phyloP scores from a whole-genome alignment of 2,888 invertebrate genomes.

The Nomada ruficornis region DNA sequence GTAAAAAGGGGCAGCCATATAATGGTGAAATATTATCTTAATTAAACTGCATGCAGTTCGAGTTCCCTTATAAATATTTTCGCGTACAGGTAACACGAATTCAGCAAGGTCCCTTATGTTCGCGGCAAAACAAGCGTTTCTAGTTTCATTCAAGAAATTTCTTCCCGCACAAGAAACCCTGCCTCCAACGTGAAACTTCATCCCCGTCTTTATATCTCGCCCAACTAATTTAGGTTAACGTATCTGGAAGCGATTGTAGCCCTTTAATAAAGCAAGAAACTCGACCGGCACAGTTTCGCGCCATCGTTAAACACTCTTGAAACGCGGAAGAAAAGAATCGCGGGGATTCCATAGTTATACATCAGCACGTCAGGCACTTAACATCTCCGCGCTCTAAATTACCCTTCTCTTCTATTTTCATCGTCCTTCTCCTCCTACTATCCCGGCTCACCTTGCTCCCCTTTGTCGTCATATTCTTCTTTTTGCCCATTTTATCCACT shows the following conservation, averaged over 20 bases:
- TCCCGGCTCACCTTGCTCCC: not conserved
- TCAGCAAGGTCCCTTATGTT: too few species aligned
- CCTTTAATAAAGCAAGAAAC: constrained; percentile 22
- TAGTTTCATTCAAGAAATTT: too few species aligned
- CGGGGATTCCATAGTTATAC: constrained; percentile 39
- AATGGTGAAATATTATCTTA: not conserved
- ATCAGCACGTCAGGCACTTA: constrained; percentile 44
- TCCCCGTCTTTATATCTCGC: not conserved
- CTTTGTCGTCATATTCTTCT: not conserved
- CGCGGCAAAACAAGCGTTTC: too few species aligned
- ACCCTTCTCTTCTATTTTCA: not conserved
- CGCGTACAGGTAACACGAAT: too few species aligned
- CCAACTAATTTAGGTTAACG: not conserved
- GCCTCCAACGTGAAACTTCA: not conserved
- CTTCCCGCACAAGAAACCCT: too few species aligned
- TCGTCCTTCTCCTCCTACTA: not conserved
- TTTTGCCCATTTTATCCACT: not conserved
- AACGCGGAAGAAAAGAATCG: constrained; percentile 20
- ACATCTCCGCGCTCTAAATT: constrained; percentile 32
- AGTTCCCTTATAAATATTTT: too few species aligned
- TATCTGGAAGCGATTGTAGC: not conserved
- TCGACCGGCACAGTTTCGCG: constrained; percentile 11
- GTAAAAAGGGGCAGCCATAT: too few species aligned
- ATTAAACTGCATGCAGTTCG: too few species aligned
- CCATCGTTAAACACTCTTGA: constrained; percentile 12